Percentiles rank a stretch among this genome's conserved stretches.
Evolutionary conservation across 2,797 vertebrate genomes (phyloP).

Genomic region (Myiotriccus ornatus): DNA sequence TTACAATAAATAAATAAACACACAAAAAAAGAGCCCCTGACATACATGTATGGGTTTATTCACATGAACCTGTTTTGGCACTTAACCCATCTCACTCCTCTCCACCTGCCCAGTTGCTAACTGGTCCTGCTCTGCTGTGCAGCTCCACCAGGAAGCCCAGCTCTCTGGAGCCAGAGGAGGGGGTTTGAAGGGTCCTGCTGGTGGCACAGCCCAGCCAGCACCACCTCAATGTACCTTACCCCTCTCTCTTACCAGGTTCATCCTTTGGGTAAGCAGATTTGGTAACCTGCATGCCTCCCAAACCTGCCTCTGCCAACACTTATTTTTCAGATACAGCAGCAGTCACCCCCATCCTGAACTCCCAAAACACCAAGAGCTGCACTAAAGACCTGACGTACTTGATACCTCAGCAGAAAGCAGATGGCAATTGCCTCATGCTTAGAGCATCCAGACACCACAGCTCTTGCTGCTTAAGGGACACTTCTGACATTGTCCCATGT

Average conservation of each 20-base stretch:
- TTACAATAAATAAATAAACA: not conserved
- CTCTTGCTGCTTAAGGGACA: not conserved
- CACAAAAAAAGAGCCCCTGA: not conserved
- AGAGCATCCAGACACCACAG: not conserved
- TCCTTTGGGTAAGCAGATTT: not conserved
- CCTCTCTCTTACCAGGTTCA: not conserved
- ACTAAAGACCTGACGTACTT: accelerated
- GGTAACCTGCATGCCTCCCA: not conserved
- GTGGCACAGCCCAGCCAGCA: not conserved
- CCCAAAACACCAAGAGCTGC: not conserved
- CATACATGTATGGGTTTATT: not conserved
- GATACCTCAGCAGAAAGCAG: not conserved
- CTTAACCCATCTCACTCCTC: not conserved
- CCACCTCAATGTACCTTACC: not conserved
- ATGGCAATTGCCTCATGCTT: not conserved
- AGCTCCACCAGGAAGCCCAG: not conserved
- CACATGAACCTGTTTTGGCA: not conserved
- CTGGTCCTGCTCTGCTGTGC: not conserved
- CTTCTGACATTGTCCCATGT: not conserved
- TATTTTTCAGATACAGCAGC: accelerated
- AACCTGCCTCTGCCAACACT: not conserved
- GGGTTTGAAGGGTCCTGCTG: accelerated
- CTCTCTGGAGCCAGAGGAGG: not conserved
- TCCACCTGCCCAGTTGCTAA: not conserved
- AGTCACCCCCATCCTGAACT: not conserved